phyloP scores from a whole-genome alignment of 1,140 invertebrate species.

The Mizuhopecten yessoensis region DNA sequence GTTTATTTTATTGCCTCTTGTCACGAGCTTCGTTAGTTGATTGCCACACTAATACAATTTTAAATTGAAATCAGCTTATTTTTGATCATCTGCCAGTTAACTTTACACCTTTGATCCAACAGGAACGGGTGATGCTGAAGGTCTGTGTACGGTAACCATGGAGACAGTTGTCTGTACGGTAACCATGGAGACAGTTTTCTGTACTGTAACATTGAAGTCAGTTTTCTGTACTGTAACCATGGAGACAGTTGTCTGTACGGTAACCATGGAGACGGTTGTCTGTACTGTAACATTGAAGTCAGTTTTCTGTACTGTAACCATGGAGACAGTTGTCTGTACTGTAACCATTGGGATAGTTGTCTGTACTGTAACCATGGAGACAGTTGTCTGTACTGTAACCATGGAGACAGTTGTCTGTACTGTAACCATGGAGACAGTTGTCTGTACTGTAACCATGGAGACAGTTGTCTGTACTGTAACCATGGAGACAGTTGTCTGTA shows the following conservation, averaged over 20 bases:
- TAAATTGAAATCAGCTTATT: constrained; percentile 29
- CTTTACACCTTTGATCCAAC: neutral
- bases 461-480: too few relatives aligned
- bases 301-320: neutral
- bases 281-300: neutral
- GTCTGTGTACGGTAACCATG: neutral
- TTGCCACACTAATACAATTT: constrained; percentile 8
- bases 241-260: neutral
- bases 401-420: neutral
- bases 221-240: neutral
- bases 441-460: too few relatives aligned
- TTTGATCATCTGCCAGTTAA: constrained; percentile 31
- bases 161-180: neutral
- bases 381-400: neutral
- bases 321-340: neutral
- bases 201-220: neutral
- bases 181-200: neutral
- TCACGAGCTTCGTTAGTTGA: neutral
- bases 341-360: neutral
- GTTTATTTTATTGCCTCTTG: constrained; percentile 39
- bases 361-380: neutral
- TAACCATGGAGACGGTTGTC: neutral
- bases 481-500: neutral
- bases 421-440: neutral
- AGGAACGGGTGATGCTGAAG: neutral